Base-by-base conservation (phyloP, 2,888 invertebrate genomes). In the Macaria notata region DNA sequence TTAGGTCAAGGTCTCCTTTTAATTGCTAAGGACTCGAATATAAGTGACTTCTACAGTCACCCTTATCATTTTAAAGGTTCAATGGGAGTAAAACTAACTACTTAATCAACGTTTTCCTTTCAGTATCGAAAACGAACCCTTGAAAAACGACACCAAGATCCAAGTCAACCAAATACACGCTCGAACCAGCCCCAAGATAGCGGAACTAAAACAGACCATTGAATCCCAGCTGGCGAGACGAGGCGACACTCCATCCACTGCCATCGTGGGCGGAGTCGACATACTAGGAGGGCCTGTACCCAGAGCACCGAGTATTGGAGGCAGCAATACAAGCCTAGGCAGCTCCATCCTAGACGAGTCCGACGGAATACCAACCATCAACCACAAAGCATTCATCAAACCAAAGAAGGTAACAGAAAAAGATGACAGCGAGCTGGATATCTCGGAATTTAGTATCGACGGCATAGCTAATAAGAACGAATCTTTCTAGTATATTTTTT, bases 171-270 rank as follows among this genome's bases (percentile, higher is more conserved):
- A 88, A 65, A 69, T 92, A n/a, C 83, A 83, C 63, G 86, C 90
- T 9, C 81, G 86, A 9, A 89, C 92, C 45, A 92, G 92, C 68
- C 88, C 92, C 29, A 93, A 92, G 73, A 92, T 93, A 49, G 90
- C 92, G 3, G 91, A 92, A 76, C 76, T 93, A 54, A 92, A 92
- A 54, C 81, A 89, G 66, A 88, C 88, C n/a, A 93, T 93, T 39
- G 93, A 93, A 71, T 83, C 86, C 4, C 93, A 93, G 74, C 81
- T 93, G 63, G 83, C 83, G 4, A 70, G 83, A 31, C 82, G 92
- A n/a, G 84, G 77, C 39, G 81, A 79, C n/a, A 83, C 83, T 19
- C 73, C 82, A 30, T 76, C 83, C 7, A 79, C 79, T 8, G 77
- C 75, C 5, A 71, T 85, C 3, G 77, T 82, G 1, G 88, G 90